Evolutionary conservation across 2,113 vertebrate genomes (phyloP), one percentile per base, ranked within the genome.

Genomic region (Ivindomyrus marchei): DNA sequence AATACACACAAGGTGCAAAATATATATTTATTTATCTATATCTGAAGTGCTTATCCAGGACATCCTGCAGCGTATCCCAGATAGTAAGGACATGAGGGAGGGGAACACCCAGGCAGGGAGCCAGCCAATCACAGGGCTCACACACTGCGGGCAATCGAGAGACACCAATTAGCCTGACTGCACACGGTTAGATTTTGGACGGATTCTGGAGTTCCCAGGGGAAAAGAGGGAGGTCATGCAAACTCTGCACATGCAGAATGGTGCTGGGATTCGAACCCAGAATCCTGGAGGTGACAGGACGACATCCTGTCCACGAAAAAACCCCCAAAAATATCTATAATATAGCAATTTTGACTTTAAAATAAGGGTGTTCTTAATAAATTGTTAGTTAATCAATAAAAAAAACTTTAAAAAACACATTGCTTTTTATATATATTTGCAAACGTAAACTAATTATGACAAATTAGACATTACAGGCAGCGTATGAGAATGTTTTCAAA

Each of bases 401-500:
- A 46, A 46, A 45, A 45, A n/a, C 9, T 66, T 31, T 1, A 8
- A 39, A 39, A 80, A 7, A 36, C 70, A 19, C 5, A 42, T 42
- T 70, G 27, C n/a, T 77, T 80, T 80, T 42, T 80, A 39, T 80
- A 42, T 77, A 77, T 42, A 80, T 36, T 42, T 80, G 1, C 36
- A 42, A 80, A 80, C 2, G 13, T 42, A 80, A 39, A 42, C 36
- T 42, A 42, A 80, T 80, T 80, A 42, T 80, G 36, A 80, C 15
- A 42, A 80, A 80, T 80, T 19, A 39, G 1, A 80, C 39, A 80
- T 42, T 19, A 80, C 74, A 80, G 74, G 74, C 74, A 36, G 74
- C 31, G 42, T 80, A 80, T 42, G 31, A 42, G 74, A 5, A 19
- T 80, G 74, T 92, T 93, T 93, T 92, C 91, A 91, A 93, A 91